Base-by-base conservation (phyloP, 2,888 invertebrate genomes). In the Trisateles emortualis region DNA sequence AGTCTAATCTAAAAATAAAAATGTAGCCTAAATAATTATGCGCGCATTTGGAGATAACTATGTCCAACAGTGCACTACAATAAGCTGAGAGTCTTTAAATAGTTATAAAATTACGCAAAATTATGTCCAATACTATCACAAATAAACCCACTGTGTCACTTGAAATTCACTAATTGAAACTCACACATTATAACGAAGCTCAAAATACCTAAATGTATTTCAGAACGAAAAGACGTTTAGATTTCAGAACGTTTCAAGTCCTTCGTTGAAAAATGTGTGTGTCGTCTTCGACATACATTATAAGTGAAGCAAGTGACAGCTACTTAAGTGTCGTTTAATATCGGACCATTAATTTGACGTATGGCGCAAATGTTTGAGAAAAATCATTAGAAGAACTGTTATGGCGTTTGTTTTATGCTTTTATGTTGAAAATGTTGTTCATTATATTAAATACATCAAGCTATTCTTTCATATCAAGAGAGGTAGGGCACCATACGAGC, bases 221-320 rank as follows among this genome's bases (percentile, higher is more conserved):
- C 53, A 59, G 70, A 19, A 38, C 22, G 36, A 4, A 26, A 26
- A 6, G 3, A 19, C 9, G 9, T 26, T n/a, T n/a, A 8, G 5
- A 8, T 62, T 69, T 72, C 55, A 59, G 69, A 29, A 38, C 22
- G 38, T 43, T 68, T 73, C 69, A 67, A 65, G 65, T 57, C 47
- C 16, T 32, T 40, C 59, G 52, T 60, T 79, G 81, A 78, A 77
- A 79, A 75, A 78, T 74, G 74, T 70, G 74, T 70, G 30, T 22
- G 22, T 13, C 30, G 47, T 17, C 39, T 66, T 57, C 64, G 57
- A 68, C 77, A 80, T 81, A 68, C 68, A 70, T 83, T 74, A 77
- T 62, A 64, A 67, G 64, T 57, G 69, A 58, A 72, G 64, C 78
- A 71, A 64, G 53, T 54, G 83, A 74, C 79, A 71, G 74, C 68